These are phyloP conservation scores for Neoscelio sp. DNA, from an alignment of 2,888 invertebrate species.

Conservation along the genomic window DNA sequence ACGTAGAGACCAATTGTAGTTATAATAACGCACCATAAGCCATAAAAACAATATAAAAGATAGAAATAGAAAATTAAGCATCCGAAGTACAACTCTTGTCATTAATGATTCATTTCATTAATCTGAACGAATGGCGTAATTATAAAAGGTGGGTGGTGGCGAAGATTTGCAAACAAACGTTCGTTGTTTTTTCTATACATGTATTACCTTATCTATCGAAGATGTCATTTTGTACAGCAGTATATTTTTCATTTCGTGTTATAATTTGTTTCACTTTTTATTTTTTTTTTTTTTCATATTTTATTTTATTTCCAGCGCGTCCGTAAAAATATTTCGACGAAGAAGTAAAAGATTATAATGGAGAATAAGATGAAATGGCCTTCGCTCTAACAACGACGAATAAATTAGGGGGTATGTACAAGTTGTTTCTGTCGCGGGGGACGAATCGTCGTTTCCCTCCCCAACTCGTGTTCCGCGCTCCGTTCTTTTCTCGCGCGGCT, in stretches of 20 bases:
- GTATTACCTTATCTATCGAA: conserved; percentile 56
- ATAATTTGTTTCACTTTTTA: conserved; percentile 13
- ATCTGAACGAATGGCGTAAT: neutral
- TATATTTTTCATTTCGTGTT: conserved; percentile 16
- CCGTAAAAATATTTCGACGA: conserved; percentile 54
- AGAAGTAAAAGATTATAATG: conserved; percentile 55
- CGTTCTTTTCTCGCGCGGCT: conserved; percentile 18
- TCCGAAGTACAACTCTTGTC: conserved; percentile 29
- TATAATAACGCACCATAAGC: too few relatives aligned
- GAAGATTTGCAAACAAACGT: conserved; percentile 9
- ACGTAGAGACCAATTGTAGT: neutral
- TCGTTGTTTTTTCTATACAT: conserved; percentile 36
- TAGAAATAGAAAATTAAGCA: conserved; percentile 2
- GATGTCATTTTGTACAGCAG: conserved; percentile 56
- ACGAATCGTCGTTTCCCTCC: conserved; percentile 19
- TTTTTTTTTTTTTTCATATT: conserved; percentile 3
- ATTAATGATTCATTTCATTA: conserved; percentile 7
- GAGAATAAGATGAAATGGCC: conserved; percentile 59
- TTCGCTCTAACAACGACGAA: conserved; percentile 65
- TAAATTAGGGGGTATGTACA: conserved; percentile 67
- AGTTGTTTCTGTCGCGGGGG: conserved; percentile 13
- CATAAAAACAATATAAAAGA: conserved; percentile 3
- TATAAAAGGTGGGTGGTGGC: conserved; percentile 24
- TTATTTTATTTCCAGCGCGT: conserved; percentile 17
- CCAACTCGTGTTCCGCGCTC: conserved; percentile 16